Conservation (phyloP, 2,888 invertebrate species). For the Rhabditoides inermis region DNA sequence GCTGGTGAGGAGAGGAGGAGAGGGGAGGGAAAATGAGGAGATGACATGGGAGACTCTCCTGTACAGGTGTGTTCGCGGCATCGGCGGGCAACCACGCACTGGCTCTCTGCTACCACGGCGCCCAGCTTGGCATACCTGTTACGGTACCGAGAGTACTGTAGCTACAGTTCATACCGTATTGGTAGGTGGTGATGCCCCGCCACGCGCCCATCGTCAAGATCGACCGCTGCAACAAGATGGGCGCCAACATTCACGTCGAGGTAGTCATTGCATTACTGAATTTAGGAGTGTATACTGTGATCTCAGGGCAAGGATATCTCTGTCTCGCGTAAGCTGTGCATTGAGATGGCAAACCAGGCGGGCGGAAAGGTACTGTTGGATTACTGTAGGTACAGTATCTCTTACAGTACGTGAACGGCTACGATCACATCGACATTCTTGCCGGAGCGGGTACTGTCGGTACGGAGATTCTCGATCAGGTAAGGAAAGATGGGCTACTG, state of each 20-base stretch:
- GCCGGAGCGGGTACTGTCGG: constrained; percentile 89
- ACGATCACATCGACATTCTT: constrained; percentile 87
- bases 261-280: constrained; percentile 60
- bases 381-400: background rate
- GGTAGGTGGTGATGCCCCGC: constrained; percentile 76
- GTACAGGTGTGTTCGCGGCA: constrained; percentile 70
- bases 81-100: constrained; percentile 89
- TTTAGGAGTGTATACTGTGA: background rate
- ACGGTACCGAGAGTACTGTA: constrained; percentile 79
- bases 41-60: background rate
- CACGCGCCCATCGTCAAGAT: constrained; percentile 92
- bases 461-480: constrained; percentile 81
- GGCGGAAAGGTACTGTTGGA: constrained; percentile 54
- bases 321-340: constrained; percentile 68
- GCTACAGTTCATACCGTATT: background rate
- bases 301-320: constrained; percentile 59
- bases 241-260: constrained; percentile 74
- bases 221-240: constrained; percentile 72
- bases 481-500: constrained; percentile 1
- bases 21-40: background rate
- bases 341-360: constrained; percentile 66
- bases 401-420: constrained; percentile 55
- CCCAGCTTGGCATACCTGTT: constrained; percentile 64
- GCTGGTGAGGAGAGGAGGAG: constrained; percentile 66
- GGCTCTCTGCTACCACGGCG: constrained; percentile 71